Evolutionary conservation across 1,140 invertebrate species (phyloP).

Genomic region (Patella vulgata): DNA sequence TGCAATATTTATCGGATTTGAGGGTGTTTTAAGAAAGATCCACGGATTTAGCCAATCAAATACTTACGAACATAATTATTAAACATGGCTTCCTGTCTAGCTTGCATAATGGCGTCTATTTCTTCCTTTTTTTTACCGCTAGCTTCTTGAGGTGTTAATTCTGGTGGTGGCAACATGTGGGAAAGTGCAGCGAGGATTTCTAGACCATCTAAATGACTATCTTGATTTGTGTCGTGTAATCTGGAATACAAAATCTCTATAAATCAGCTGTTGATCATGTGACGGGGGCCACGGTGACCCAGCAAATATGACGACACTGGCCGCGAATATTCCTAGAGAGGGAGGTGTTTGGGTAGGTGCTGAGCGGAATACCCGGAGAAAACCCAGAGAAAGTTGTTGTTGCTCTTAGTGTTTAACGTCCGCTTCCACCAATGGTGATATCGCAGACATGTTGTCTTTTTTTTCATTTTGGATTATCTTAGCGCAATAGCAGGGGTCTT

Average conservation of each 20-base stretch:
- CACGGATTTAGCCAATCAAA: no score
- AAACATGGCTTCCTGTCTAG: slow-evolving; percentile 41
- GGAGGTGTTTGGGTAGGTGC: no score
- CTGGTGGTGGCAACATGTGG: slow-evolving; percentile 50
- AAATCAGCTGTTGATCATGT: no score
- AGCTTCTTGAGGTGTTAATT: slow-evolving; percentile 44
- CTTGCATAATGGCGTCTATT: slow-evolving; percentile 39
- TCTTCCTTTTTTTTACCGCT: slow-evolving; percentile 47
- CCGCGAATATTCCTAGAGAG: no score
- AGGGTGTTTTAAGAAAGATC: no score
- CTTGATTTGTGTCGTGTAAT: slow-evolving; percentile 58
- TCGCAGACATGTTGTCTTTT: no score
- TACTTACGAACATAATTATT: slow-evolving; percentile 49
- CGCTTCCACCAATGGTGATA: no score
- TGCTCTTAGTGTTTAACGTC: no score
- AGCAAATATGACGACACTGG: neutral
- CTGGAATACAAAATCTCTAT: slow-evolving; percentile 33
- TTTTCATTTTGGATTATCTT: no score
- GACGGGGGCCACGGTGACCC: neutral
- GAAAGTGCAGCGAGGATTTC: slow-evolving; percentile 54
- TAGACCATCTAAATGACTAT: slow-evolving; percentile 54
- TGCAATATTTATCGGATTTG: no score
- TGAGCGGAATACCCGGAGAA: neutral
- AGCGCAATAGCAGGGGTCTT: no score
- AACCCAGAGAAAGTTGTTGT: no score